Percentiles rank a stretch among this genome's conserved stretches.
These are phyloP conservation scores for Laticauda laticaudata DNA, from an alignment of 2,113 vertebrate genomes.

Conservation along the genomic window DNA sequence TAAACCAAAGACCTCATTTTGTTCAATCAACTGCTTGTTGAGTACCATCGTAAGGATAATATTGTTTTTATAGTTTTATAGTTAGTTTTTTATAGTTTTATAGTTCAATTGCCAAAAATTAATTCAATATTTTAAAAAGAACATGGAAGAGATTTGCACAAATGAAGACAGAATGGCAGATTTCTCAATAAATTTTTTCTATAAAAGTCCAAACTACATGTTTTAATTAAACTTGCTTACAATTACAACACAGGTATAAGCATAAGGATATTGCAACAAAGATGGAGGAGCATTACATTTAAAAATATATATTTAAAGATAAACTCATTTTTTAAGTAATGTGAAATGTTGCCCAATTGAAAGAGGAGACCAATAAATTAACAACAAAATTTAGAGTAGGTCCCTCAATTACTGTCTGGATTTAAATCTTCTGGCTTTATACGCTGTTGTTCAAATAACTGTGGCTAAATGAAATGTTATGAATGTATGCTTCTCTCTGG, in stretches of 20 bases:
- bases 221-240: background rate
- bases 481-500: background rate
- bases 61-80: background rate
- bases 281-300: background rate
- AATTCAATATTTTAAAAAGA: background rate
- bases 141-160: background rate
- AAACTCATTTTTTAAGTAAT: background rate
- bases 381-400: background rate
- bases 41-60: background rate
- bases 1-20: background rate
- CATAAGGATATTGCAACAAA: background rate
- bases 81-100: background rate
- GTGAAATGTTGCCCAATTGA: background rate
- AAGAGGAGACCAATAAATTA: background rate
- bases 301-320: background rate
- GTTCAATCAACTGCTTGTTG: background rate
- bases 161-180: background rate
- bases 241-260: background rate
- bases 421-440: background rate
- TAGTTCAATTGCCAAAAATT: background rate
- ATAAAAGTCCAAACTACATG: background rate
- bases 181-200: background rate
- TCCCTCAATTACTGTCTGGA: background rate
- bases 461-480: background rate
- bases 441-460: background rate